These are phyloP conservation scores for Drosophila longiperda DNA, from an alignment of 2,888 invertebrate species.

Conservation along the genomic window DNA sequence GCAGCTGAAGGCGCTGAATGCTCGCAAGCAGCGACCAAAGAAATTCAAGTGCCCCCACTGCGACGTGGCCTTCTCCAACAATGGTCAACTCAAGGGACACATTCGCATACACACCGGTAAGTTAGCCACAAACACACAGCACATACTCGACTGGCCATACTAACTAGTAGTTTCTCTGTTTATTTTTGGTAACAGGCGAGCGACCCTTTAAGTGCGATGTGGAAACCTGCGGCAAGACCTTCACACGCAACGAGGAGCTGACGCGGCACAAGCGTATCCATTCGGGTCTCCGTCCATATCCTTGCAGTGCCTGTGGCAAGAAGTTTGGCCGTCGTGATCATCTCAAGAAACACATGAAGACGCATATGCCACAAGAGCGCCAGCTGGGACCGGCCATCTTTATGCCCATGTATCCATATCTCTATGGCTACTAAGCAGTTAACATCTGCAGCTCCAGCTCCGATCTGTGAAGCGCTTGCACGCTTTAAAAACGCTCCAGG, in stretches of 20 bases:
- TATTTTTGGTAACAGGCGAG: conserved; percentile 87
- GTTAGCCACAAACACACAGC: conserved; percentile 48
- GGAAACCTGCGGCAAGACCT: conserved; percentile 94
- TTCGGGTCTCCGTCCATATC: conserved; percentile 93
- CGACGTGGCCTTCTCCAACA: conserved; percentile 96
- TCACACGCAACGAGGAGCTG: conserved; percentile 95
- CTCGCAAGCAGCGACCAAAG: conserved; percentile 93
- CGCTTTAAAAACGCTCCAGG: conserved; percentile 68
- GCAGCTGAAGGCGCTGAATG: conserved; percentile 88
- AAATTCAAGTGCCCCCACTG: conserved; percentile 96
- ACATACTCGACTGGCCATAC: conserved; percentile 6
- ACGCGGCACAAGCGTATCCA: conserved; percentile 96
- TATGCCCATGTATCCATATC: conserved; percentile 87
- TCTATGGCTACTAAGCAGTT: conserved; percentile 86
- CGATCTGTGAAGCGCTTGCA: conserved; percentile 74
- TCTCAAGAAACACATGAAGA: conserved; percentile 96
- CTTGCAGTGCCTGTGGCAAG: conserved; percentile 95
- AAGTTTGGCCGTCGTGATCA: conserved; percentile 97
- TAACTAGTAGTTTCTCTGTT: conserved; percentile 21
- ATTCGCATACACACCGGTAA: conserved; percentile 95
- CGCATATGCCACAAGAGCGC: conserved; percentile 89
- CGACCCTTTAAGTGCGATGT: conserved; percentile 95
- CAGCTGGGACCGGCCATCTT: conserved; percentile 88
- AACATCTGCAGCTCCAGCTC: conserved; percentile 30
- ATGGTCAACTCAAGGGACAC: conserved; percentile 95